Conservation (phyloP, 2,797 vertebrate genomes). For the Mormyrops boulengeri region DNA sequence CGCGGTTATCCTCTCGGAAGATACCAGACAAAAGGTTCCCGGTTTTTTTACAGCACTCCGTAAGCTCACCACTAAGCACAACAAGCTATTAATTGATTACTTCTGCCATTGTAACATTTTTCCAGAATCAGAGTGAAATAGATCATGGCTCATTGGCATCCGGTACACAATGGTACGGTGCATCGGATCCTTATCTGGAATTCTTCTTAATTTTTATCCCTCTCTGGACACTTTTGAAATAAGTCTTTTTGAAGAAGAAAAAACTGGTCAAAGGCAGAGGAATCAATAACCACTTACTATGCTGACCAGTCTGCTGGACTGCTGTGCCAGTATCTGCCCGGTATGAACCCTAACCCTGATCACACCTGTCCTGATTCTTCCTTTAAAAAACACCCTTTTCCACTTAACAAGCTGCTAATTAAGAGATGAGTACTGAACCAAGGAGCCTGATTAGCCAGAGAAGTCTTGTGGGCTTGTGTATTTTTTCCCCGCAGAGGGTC, state of each 20-base stretch:
- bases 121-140: not conserved
- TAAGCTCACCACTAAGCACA: not conserved
- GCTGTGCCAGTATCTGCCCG: not conserved
- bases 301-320: not conserved
- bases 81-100: not conserved
- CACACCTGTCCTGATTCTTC: not conserved
- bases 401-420: constrained; percentile 13
- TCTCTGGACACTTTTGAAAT: not conserved
- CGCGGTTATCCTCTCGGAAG: constrained; percentile 56
- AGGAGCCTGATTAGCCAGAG: not conserved
- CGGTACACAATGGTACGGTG: not conserved
- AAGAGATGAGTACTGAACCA: constrained; percentile 11
- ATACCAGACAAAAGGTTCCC: constrained; percentile 48
- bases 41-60: constrained; percentile 39
- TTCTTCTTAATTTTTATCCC: not conserved
- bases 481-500: constrained; percentile 2
- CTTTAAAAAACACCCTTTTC: constrained; percentile 16
- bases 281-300: not conserved
- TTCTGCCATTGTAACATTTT: not conserved
- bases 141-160: not conserved
- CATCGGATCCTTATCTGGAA: not conserved
- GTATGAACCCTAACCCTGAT: not conserved
- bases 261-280: not conserved
- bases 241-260: not conserved
- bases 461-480: not conserved